Base-by-base conservation (phyloP, 2,797 vertebrate species). In the Amblyopsis hoosieri region DNA sequence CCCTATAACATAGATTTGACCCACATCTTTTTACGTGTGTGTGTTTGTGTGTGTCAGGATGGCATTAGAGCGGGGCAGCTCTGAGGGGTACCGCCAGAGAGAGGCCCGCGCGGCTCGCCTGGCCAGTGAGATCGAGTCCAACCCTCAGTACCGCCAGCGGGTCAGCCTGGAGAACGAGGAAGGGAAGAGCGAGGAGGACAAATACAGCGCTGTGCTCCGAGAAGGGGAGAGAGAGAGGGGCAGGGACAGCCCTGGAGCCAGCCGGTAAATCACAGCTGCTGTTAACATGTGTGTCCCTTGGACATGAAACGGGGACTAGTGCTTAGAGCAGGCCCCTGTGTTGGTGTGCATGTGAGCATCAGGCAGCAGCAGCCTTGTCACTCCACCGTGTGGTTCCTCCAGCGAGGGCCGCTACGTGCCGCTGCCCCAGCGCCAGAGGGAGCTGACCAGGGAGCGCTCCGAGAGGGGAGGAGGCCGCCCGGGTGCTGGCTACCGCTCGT, bases 391-490 rank as follows among this genome's bases (percentile, higher is more conserved):
- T 64, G 17, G 60, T 4, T 74, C 15, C 60, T 52, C 60, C 69
- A 97, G 96, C 82, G 95, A 96, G 45, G 94, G 93, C 46, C 96
- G 95, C 66, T 96, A 97, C 80, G 94, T 96, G 78, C 95, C 95
- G 61, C 79, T 97, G 76, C 95, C 95, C 63, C 96, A 96, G 2
- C 91, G 95, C n/a, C 94, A 95, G 72, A 90, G 95, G 62, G 95
- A 97, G 70, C 90, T 95, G 67, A 92, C 90, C 68, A 75, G 89
- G 1, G 87, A 87, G 33, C 67, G 83, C 8, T 82, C 82, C 17
- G 67, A 57, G 19, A 42, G 48, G 12, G 79, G 90, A 64, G 72
- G 71, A 0, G 89, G 67, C 51, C 90, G 85, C 12, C 75, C 86
- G 0, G 60, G 88, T 0, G 88, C 86, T 29, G 83, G 84, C 51